These are phyloP conservation scores for Stramonita haemastoma DNA, from an alignment of 2,888 invertebrate genomes.

Conservation along the genomic window DNA sequence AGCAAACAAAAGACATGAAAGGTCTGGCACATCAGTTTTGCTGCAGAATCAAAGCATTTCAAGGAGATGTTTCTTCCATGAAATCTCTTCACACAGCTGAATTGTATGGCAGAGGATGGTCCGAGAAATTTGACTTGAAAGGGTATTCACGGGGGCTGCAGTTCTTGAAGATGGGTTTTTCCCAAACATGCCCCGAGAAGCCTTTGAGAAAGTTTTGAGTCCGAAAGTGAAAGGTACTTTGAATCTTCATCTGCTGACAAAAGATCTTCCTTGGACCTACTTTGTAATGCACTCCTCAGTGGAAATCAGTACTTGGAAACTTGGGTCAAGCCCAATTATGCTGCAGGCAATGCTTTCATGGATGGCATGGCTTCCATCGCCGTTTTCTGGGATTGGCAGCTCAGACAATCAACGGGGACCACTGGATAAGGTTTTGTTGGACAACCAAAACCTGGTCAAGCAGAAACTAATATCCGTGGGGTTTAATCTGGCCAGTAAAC, in stretches of 20 bases:
- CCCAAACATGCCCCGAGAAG: conserved; percentile 48
- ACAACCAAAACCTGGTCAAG: conserved; percentile 32
- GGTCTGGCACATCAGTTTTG: conserved; percentile 36
- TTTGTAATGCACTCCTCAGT: conserved; percentile 68
- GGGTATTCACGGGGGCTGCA: conserved; percentile 67
- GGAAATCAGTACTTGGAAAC: conserved; percentile 61
- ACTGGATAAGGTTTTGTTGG: conserved; percentile 58
- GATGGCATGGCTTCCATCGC: conserved; percentile 62
- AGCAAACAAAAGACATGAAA: conserved; percentile 43
- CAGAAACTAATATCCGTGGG: conserved; percentile 41
- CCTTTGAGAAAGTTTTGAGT: conserved; percentile 50
- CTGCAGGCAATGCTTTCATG: conserved; percentile 64
- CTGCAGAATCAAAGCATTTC: conserved; percentile 50
- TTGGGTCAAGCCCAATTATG: conserved; percentile 65
- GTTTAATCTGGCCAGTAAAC: conserved; percentile 40
- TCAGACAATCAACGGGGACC: conserved; percentile 68
- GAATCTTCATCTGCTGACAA: conserved; percentile 62
- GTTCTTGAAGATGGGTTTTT: conserved; percentile 54
- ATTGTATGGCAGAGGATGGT: background rate
- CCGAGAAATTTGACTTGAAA: conserved; percentile 42
- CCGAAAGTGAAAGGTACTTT: conserved; percentile 64
- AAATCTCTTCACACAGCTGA: conserved; percentile 41
- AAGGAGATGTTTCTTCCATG: conserved; percentile 56
- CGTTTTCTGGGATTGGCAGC: conserved; percentile 54
- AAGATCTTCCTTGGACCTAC: conserved; percentile 56